Evolutionary conservation across 2,797 vertebrate genomes (phyloP).

Genomic region (Galaxias olidus): DNA sequence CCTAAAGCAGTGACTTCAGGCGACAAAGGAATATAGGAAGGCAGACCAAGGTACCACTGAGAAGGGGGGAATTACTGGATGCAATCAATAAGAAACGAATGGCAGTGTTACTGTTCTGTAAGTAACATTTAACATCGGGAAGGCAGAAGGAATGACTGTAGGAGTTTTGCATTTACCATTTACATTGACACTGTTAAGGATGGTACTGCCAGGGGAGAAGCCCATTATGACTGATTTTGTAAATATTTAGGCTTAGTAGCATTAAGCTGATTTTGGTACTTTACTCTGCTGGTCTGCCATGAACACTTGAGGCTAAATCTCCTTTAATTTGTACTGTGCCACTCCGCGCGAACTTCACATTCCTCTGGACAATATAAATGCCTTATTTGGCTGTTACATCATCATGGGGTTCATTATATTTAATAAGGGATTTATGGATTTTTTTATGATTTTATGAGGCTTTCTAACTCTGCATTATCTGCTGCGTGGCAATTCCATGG

Average conservation of each 20-base stretch:
- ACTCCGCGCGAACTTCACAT: slow-evolving; percentile 78
- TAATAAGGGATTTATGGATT: slow-evolving; percentile 29
- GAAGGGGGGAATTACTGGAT: too few species aligned
- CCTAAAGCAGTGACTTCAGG: slow-evolving; percentile 27
- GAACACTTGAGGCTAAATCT: slow-evolving; percentile 85
- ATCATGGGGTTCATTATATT: slow-evolving; percentile 48
- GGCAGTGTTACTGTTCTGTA: too few species aligned
- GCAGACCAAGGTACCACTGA: too few species aligned
- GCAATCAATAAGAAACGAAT: too few species aligned
- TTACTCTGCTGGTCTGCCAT: slow-evolving; percentile 84
- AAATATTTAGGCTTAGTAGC: slow-evolving; percentile 84
- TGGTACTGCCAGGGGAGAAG: slow-evolving; percentile 82
- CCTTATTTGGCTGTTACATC: slow-evolving; percentile 68
- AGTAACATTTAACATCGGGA: too few species aligned
- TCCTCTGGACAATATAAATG: slow-evolving; percentile 69
- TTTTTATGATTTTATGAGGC: slow-evolving; percentile 10
- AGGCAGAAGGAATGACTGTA: too few species aligned
- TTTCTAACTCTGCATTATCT: slow-evolving; percentile 17
- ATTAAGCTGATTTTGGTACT: slow-evolving; percentile 89
- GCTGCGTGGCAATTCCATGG: slow-evolving; percentile 25
- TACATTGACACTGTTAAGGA: slow-evolving; percentile 61
- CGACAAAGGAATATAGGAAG: too few species aligned
- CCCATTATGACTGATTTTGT: slow-evolving; percentile 82
- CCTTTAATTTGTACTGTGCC: slow-evolving; percentile 85
- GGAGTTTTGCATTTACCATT: slow-evolving; percentile 42